Conservation (phyloP, 2,797 vertebrate genomes). For the Onychomys arenicola region DNA sequence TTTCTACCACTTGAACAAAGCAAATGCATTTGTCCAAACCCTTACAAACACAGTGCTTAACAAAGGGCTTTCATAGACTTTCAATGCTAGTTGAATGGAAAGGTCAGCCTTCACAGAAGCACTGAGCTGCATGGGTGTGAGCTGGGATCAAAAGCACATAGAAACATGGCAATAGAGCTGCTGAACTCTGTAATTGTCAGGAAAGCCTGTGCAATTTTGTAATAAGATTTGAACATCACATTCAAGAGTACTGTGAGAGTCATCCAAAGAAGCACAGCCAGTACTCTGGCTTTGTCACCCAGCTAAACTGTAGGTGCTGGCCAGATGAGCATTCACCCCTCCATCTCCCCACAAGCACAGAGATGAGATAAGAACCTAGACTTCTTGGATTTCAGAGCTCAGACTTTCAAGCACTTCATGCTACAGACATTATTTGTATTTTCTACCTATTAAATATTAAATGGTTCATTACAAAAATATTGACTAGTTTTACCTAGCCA, state of each 20-base stretch:
- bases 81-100: neutral
- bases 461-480: constrained; percentile 61
- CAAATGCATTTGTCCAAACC: neutral
- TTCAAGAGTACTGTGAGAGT: neutral
- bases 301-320: neutral
- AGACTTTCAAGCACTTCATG: neutral
- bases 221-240: neutral
- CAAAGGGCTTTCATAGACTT: constrained; percentile 31
- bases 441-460: constrained; percentile 52
- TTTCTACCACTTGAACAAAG: constrained; percentile 47
- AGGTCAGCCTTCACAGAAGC: constrained; percentile 49
- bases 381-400: neutral
- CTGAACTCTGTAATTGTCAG: constrained; percentile 35
- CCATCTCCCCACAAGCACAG: neutral
- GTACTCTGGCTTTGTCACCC: accelerated
- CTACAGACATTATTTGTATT: neutral
- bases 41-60: neutral
- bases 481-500: constrained; percentile 52
- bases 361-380: neutral
- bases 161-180: constrained; percentile 18
- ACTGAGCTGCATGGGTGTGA: neutral
- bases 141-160: constrained; percentile 21
- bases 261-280: neutral
- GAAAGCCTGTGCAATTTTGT: neutral
- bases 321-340: neutral